Evolutionary conservation across 2,797 vertebrate genomes (phyloP).

Genomic region (Sternarchorhynchus goeldii): DNA sequence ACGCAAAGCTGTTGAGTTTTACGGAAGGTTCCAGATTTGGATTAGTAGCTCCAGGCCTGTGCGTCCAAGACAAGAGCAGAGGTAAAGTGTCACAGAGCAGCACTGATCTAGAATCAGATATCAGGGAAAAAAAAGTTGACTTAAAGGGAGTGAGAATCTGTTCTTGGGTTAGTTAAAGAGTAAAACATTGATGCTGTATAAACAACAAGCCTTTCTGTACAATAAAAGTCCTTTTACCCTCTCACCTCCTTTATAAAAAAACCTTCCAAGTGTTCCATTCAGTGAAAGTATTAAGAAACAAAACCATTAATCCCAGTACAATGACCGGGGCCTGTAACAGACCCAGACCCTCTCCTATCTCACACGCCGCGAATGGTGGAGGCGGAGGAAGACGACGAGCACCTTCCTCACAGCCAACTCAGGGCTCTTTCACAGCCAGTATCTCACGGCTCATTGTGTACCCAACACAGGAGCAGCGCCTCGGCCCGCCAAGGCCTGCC

Average conservation of each 20-base stretch:
- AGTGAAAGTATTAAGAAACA: neutral
- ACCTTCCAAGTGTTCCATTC: too few species aligned
- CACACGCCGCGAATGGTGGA: too few species aligned
- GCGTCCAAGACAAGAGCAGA: neutral
- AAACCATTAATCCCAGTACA: neutral
- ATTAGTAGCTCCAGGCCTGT: neutral
- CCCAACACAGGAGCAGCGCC: too few species aligned
- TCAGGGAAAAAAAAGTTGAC: neutral
- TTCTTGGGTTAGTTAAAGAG: neutral
- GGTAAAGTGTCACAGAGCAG: neutral
- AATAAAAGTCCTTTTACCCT: neutral
- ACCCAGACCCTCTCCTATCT: too few species aligned
- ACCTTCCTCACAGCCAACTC: too few species aligned
- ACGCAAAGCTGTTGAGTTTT: slow-evolving; percentile 24
- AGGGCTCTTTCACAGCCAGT: too few species aligned
- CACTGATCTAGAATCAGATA: neutral
- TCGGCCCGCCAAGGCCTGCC: too few species aligned
- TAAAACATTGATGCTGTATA: slow-evolving; percentile 4
- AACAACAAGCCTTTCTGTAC: neutral
- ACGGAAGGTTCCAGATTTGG: neutral
- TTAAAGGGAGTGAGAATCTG: neutral
- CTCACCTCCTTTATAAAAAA: too few species aligned
- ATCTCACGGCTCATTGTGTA: too few species aligned
- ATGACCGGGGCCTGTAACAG: too few species aligned
- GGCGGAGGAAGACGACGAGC: too few species aligned